Evolutionary conservation across 2,888 invertebrate species (phyloP).

Genomic region (Caenorhabditis auriculariae): DNA sequence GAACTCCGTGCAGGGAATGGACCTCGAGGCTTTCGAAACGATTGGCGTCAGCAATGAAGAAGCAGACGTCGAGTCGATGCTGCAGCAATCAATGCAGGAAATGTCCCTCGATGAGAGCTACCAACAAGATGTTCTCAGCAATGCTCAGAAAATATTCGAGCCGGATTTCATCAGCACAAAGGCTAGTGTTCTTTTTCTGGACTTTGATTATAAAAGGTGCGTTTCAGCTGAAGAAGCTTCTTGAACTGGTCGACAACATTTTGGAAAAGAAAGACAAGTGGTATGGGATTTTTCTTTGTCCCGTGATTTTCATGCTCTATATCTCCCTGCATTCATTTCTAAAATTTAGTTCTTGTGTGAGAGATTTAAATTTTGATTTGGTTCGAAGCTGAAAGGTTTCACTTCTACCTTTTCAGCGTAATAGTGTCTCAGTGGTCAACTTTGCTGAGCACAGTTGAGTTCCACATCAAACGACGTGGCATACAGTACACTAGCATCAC

Average conservation of each 20-base stretch:
- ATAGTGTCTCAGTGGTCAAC: slow-evolving; percentile 92
- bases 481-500: slow-evolving; percentile 72
- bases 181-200: slow-evolving; percentile 7
- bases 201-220: not conserved
- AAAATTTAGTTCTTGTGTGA: no score
- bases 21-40: slow-evolving; percentile 53
- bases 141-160: slow-evolving; percentile 39
- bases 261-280: slow-evolving; percentile 31
- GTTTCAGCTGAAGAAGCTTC: slow-evolving; percentile 20
- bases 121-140: slow-evolving; percentile 8
- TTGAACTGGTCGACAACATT: slow-evolving; percentile 26
- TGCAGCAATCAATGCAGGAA: slow-evolving; percentile 45
- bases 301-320: no score
- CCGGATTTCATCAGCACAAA: slow-evolving; percentile 26
- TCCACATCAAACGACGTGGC: slow-evolving; percentile 68
- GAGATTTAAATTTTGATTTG: not conserved
- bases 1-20: slow-evolving; percentile 37
- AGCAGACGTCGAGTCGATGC: slow-evolving; percentile 9
- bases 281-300: slow-evolving; percentile 8
- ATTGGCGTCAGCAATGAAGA: slow-evolving; percentile 33
- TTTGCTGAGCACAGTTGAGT: slow-evolving; percentile 76
- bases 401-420: slow-evolving; percentile 60
- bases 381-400: not conserved
- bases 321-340: no score
- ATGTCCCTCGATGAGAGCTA: slow-evolving; percentile 33